Conservation (phyloP, 1,140 invertebrate genomes). For the Paralvinella palmiformis region DNA sequence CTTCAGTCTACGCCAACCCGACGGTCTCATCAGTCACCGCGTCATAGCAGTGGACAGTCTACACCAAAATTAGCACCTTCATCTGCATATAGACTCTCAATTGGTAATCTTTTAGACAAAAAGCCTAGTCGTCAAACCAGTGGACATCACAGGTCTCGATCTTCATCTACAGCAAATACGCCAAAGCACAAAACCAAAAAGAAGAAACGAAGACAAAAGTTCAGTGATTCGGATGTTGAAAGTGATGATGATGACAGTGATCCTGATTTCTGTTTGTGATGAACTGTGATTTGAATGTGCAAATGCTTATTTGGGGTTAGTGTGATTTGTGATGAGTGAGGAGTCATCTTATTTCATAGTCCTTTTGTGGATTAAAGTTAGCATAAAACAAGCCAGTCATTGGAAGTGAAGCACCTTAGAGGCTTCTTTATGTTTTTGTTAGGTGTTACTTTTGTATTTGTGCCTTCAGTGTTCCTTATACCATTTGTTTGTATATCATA, state of each 20-base stretch:
- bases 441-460: too few species aligned
- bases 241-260: slow-evolving; percentile 12
- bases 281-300: neutral
- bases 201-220: slow-evolving; percentile 1
- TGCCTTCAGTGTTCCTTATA: too few species aligned
- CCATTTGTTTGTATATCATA: too few species aligned
- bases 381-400: neutral
- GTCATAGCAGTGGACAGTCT: too few species aligned
- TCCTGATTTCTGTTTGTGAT: neutral
- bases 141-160: neutral
- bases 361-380: neutral
- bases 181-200: slow-evolving; percentile 10
- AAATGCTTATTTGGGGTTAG: neutral
- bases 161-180: neutral
- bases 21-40: too few species aligned
- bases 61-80: too few species aligned
- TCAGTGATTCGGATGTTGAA: slow-evolving; percentile 9
- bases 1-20: too few species aligned
- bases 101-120: too few species aligned
- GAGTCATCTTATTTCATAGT: too few species aligned
- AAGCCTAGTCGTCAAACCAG: neutral
- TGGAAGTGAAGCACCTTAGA: neutral
- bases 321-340: neutral
- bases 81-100: too few species aligned
- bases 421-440: neutral